These are phyloP conservation scores for Phania funesta DNA, from an alignment of 2,888 invertebrate genomes.

Conservation along the genomic window DNA sequence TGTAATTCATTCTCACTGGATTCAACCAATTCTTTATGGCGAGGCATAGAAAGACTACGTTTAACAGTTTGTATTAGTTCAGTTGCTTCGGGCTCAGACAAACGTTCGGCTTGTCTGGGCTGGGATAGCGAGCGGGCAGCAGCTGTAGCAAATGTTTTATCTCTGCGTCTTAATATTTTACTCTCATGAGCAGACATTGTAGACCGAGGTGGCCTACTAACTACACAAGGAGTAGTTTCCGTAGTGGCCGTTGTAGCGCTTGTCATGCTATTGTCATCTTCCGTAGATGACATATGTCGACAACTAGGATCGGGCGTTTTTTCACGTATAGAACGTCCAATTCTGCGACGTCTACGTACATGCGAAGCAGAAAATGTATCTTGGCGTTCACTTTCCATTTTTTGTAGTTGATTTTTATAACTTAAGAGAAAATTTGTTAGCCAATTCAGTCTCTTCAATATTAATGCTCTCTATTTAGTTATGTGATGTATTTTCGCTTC, in stretches of 20 bases:
- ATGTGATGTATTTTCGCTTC: constrained; percentile 8
- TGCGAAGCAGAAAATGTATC: constrained; percentile 23
- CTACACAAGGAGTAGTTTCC: constrained; percentile 71
- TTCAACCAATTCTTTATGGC: constrained; percentile 76
- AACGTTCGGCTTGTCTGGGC: constrained; percentile 76
- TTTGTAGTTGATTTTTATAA: constrained; percentile 49
- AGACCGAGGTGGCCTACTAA: constrained; percentile 72
- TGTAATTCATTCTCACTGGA: constrained; percentile 76
- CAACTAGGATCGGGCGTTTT: constrained; percentile 82
- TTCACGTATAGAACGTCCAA: constrained; percentile 83
- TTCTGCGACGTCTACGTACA: constrained; percentile 83
- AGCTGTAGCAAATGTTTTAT: constrained; percentile 76
- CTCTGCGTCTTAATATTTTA: constrained; percentile 78
- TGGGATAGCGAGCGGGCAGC: constrained; percentile 80
- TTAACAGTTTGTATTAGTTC: constrained; percentile 74
- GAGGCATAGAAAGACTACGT: constrained; percentile 79
- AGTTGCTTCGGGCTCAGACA: constrained; percentile 76
- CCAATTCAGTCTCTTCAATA: not conserved
- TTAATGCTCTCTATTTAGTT: constrained; percentile 4
- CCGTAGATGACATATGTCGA: constrained; percentile 69
- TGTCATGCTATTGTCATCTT: constrained; percentile 71
- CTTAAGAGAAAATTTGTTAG: constrained; percentile 5
- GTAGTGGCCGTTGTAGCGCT: constrained; percentile 63
- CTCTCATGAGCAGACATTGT: constrained; percentile 78
- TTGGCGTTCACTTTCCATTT: constrained; percentile 68